Evolutionary conservation across 2,113 vertebrate species (phyloP).

Genomic region (Antechinus stuartii): DNA sequence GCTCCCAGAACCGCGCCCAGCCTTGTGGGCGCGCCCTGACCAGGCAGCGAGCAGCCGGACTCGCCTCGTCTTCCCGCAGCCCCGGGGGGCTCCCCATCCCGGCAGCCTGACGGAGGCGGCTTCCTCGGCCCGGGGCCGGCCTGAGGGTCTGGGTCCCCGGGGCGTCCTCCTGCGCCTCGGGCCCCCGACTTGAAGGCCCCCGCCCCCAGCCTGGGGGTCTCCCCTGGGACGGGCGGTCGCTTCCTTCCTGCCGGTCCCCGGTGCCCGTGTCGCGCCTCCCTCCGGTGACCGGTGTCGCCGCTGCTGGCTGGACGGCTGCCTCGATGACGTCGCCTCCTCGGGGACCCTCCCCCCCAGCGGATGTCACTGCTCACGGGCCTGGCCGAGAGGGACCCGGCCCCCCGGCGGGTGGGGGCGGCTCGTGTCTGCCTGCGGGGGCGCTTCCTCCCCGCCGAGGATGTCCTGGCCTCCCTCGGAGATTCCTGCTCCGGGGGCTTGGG

Average conservation of each 20-base stretch:
- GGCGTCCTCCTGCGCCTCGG: background rate
- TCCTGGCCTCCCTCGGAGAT: background rate
- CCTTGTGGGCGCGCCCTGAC: background rate
- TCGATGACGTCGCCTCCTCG: background rate
- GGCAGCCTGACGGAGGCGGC: too few relatives aligned
- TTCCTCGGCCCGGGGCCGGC: background rate
- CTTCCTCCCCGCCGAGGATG: background rate
- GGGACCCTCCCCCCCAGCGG: background rate
- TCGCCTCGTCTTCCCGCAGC: background rate
- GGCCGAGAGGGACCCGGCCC: too few relatives aligned
- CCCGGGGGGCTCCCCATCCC: too few relatives aligned
- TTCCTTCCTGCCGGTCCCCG: too few relatives aligned
- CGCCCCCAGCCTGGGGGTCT: too few relatives aligned
- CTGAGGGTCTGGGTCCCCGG: background rate
- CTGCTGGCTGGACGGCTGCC: background rate
- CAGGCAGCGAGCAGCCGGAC: background rate
- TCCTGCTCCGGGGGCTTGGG: too few relatives aligned
- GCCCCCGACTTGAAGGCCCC: too few relatives aligned
- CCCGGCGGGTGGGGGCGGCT: background rate
- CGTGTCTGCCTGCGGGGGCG: background rate
- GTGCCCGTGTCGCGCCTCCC: background rate
- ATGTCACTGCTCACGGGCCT: background rate
- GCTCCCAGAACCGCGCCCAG: background rate
- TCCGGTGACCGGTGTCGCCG: background rate
- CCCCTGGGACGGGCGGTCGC: too few relatives aligned